Evolutionary conservation across 2,797 vertebrate genomes (phyloP), one percentile per base, ranked within the genome.

Genomic region (Menidia menidia): DNA sequence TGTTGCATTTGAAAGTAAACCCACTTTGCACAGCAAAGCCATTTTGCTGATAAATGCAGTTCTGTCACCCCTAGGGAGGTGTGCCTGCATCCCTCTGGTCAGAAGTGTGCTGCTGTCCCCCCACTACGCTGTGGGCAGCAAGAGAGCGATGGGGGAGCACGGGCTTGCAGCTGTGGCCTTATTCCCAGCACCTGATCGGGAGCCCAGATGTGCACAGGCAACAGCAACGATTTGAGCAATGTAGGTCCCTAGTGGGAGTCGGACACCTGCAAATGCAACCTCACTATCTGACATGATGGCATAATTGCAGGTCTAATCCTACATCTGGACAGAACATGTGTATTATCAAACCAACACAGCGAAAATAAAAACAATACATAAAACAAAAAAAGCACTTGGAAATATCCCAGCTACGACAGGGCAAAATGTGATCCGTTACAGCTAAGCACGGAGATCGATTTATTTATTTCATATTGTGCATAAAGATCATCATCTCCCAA

Each of bases 101-200:
- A 88, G 75, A 77, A 67, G 71, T 83, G 79, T 82, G 81, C 79
- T 65, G 60, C 80, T 69, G 69, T 66, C 71, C 77, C 75, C 81
- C 56, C 74, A 66, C 78, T 80, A 81, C 10, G 33, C 81, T 80
- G 84, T 10, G n/a, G 83, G 87, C 65, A 12, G 68, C 73, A 68
- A 72, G 60, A 64, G 72, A 64, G 53, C 1, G 31, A 44, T 53
- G 35, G 60, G 55, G 64, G 69, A 58, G 77, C 63, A 67, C 69
- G 76, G 83, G 79, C 81, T 77, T 78, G 90, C 92, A 93, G 92
- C 91, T 92, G 92, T 92, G 92, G 77, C 90, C 91, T 91, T 90
- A 88, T 92, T 92, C 87, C 68, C 83, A 86, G 84, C 92, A 93
- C 90, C 92, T 92, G 89, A 91, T 90, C 91, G 75, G 71, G 81